Percentiles rank a stretch among this genome's conserved stretches.
Evolutionary conservation across 2,797 vertebrate genomes (phyloP).

Genomic region (Sciurus vulgaris): DNA sequence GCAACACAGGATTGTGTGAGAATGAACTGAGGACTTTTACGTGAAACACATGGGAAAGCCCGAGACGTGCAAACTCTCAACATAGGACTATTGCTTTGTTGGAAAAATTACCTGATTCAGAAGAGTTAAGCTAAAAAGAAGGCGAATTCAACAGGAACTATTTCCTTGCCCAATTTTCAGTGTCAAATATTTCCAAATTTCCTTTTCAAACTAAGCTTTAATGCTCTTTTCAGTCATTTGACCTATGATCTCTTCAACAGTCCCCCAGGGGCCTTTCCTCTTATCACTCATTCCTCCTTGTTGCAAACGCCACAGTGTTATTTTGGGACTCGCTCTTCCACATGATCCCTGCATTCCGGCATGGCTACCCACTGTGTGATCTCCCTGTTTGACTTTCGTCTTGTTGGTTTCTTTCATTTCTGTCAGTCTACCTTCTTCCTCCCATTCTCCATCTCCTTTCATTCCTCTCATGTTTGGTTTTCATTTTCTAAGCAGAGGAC

Average conservation of each 20-base stretch:
- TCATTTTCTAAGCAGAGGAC: slow-evolving; percentile 77
- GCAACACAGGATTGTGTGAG: background rate
- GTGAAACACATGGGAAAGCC: background rate
- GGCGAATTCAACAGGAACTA: background rate
- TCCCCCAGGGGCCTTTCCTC: background rate
- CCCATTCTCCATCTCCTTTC: background rate
- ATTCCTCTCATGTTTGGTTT: background rate
- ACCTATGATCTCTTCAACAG: background rate
- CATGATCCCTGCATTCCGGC: slow-evolving; percentile 41
- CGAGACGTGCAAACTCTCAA: background rate
- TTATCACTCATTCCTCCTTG: slow-evolving; percentile 20
- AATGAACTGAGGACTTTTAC: background rate
- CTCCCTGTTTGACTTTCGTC: slow-evolving; percentile 56
- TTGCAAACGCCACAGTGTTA: slow-evolving; percentile 62
- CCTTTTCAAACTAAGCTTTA: slow-evolving; percentile 12
- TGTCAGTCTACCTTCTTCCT: background rate
- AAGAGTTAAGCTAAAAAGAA: slow-evolving; percentile 25
- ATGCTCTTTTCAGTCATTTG: background rate
- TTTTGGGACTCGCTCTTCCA: slow-evolving; percentile 62
- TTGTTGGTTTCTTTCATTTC: slow-evolving; percentile 71
- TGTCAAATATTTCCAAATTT: slow-evolving; percentile 44
- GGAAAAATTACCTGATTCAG: background rate
- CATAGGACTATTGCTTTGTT: background rate
- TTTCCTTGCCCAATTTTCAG: background rate
- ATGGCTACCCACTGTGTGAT: slow-evolving; percentile 60